Conservation (phyloP, 2,888 invertebrate genomes). For the Leptopilina syphax region DNA sequence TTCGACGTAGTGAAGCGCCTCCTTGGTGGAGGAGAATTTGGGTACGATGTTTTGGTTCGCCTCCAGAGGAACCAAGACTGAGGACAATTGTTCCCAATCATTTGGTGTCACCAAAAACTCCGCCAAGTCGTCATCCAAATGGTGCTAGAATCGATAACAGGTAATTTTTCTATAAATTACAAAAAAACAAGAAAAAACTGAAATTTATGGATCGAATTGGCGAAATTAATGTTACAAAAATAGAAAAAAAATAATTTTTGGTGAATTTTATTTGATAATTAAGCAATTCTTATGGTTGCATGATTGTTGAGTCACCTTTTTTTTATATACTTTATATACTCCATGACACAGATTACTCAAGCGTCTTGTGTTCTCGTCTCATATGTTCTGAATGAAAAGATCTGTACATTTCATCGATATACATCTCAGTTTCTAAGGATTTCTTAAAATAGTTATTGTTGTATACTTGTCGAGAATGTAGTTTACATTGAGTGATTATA, state of each 20-base stretch:
- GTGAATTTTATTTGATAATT: neutral
- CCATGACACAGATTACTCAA: slow-evolving; percentile 39
- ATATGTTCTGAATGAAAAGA: slow-evolving; percentile 31
- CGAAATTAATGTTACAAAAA: too few species aligned
- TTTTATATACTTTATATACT: slow-evolving; percentile 30
- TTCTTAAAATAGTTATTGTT: neutral
- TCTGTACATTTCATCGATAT: slow-evolving; percentile 15
- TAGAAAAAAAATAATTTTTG: neutral
- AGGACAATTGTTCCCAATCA: slow-evolving; percentile 91
- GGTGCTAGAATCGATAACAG: slow-evolving; percentile 87
- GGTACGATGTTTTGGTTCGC: slow-evolving; percentile 76
- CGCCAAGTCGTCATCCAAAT: slow-evolving; percentile 88
- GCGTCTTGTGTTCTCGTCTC: slow-evolving; percentile 8
- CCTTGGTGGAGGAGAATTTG: slow-evolving; percentile 84
- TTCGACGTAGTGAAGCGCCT: slow-evolving; percentile 85
- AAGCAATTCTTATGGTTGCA: slow-evolving; percentile 7
- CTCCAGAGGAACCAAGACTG: slow-evolving; percentile 84
- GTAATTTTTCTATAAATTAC: slow-evolving; percentile 51
- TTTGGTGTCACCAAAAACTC: slow-evolving; percentile 88
- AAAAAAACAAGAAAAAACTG: neutral
- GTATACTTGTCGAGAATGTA: neutral
- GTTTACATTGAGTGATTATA: neutral
- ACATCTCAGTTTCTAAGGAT: slow-evolving; percentile 18
- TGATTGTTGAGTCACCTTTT: slow-evolving; percentile 33
- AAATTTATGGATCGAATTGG: too few species aligned